Percentiles rank a stretch among this genome's conserved stretches.
phyloP scores from a whole-genome alignment of 1,140 invertebrate genomes.

The Brachionus plicatilis region DNA sequence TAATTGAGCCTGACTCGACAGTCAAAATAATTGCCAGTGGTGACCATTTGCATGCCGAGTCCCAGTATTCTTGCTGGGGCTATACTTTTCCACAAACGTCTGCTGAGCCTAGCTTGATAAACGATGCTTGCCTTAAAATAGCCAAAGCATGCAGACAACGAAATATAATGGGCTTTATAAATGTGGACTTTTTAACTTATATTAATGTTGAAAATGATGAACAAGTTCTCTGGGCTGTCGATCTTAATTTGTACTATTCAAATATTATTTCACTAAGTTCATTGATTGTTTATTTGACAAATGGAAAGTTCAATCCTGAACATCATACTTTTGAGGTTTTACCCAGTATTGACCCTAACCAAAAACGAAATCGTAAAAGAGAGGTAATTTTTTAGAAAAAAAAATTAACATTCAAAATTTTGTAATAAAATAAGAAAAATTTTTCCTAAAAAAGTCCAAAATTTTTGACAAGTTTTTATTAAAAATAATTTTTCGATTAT shows the following conservation, averaged over 20 bases:
- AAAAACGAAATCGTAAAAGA: constrained; percentile 43
- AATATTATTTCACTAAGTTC: constrained; percentile 51
- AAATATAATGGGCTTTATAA: constrained; percentile 52
- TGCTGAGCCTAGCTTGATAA: constrained; percentile 50
- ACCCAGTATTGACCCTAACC: constrained; percentile 43
- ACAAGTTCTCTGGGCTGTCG: constrained; percentile 53
- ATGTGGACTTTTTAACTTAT: constrained; percentile 55
- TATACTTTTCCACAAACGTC: constrained; percentile 54
- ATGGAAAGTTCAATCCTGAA: constrained; percentile 47
- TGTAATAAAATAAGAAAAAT: too few species aligned
- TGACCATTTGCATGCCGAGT: constrained; percentile 55
- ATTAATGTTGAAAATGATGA: constrained; percentile 50
- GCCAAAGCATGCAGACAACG: constrained; percentile 51
- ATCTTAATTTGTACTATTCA: constrained; percentile 52
- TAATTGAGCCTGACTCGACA: constrained; percentile 52
- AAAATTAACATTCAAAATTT: too few species aligned
- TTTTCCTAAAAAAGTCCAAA: too few species aligned
- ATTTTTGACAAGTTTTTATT: too few species aligned
- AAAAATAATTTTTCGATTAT: too few species aligned
- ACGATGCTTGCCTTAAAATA: constrained; percentile 47
- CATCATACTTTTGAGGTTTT: constrained; percentile 49
- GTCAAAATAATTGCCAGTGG: constrained; percentile 48
- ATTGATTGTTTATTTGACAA: constrained; percentile 52
- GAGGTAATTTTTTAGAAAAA: background rate
- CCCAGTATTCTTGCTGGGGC: constrained; percentile 52